phyloP scores from a whole-genome alignment of 2,797 vertebrate species.

The Acropternis orthonyx region DNA sequence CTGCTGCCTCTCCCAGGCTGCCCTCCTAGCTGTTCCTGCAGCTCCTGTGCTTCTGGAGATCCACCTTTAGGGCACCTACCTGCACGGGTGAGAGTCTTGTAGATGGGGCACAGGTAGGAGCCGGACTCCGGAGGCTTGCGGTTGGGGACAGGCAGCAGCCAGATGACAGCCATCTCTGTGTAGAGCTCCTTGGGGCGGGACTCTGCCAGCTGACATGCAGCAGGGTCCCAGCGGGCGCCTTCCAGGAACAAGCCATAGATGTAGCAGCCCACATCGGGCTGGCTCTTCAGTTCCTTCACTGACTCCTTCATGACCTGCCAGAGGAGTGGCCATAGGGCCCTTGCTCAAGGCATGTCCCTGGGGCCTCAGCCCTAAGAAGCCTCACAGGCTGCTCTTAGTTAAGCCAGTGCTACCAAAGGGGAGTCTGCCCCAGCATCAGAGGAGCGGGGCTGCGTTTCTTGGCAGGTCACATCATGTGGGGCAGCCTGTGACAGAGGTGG shows the following conservation, averaged over 20 bases:
- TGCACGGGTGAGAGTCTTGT: slow-evolving; percentile 89
- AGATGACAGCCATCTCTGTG: slow-evolving; percentile 87
- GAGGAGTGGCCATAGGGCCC: accelerated
- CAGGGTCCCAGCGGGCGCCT: slow-evolving; percentile 85
- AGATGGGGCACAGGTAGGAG: slow-evolving; percentile 89
- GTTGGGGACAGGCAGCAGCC: slow-evolving; percentile 83
- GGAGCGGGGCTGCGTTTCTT: not conserved
- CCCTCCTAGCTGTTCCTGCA: not conserved
- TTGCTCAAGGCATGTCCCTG: accelerated
- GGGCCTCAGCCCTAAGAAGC: not conserved
- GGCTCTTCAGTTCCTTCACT: slow-evolving; percentile 67
- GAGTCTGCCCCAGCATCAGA: not conserved
- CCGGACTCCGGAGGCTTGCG: slow-evolving; percentile 72
- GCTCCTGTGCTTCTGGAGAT: not conserved
- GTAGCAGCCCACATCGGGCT: slow-evolving; percentile 82
- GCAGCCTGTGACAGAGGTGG: not conserved
- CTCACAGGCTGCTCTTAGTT: not conserved
- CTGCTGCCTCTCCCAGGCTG: not conserved
- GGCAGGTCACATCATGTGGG: not conserved
- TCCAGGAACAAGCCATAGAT: slow-evolving; percentile 90
- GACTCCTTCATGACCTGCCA: slow-evolving; percentile 79
- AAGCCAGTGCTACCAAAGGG: accelerated
- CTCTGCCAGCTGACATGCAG: slow-evolving; percentile 68
- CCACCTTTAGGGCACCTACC: slow-evolving; percentile 72
- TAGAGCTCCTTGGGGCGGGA: slow-evolving; percentile 88